phyloP scores from a whole-genome alignment of 2,888 invertebrate genomes.

The Hypomecis punctinalis region DNA sequence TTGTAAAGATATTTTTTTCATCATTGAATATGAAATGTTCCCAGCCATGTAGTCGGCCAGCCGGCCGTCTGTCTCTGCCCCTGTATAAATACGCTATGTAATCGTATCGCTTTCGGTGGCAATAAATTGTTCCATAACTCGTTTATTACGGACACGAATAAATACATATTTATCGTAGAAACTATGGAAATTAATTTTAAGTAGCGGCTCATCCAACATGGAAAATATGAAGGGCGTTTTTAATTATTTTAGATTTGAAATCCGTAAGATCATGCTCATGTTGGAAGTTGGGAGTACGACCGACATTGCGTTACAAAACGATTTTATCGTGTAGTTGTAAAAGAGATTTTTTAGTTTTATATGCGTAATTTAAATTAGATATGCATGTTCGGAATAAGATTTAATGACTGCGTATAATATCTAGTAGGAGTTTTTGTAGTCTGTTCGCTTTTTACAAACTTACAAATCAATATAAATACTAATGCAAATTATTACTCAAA shows the following conservation, averaged over 20 bases:
- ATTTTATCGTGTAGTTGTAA: constrained; percentile 15
- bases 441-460: constrained; percentile 8
- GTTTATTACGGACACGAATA: neutral
- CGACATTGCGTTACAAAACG: constrained; percentile 9
- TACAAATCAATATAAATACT: constrained; percentile 5
- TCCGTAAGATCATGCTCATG: constrained; percentile 2
- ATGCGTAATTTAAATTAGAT: constrained; percentile 11
- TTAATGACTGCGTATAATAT: constrained; percentile 12
- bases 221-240: constrained; percentile 6
- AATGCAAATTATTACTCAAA: neutral
- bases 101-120: constrained; percentile 35
- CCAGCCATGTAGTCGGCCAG: neutral
- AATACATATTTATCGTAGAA: constrained; percentile 16
- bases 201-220: constrained; percentile 5
- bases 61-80: neutral
- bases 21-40: neutral
- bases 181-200: constrained; percentile 9
- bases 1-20: too few relatives aligned
- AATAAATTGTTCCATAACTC: constrained; percentile 4
- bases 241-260: neutral
- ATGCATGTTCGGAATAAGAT: constrained; percentile 26
- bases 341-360: constrained; percentile 29
- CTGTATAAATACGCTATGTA: neutral
- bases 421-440: constrained; percentile 3
- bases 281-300: constrained; percentile 2